Conservation (phyloP, 2,888 invertebrate species). For the Pseudoips prasinana region DNA sequence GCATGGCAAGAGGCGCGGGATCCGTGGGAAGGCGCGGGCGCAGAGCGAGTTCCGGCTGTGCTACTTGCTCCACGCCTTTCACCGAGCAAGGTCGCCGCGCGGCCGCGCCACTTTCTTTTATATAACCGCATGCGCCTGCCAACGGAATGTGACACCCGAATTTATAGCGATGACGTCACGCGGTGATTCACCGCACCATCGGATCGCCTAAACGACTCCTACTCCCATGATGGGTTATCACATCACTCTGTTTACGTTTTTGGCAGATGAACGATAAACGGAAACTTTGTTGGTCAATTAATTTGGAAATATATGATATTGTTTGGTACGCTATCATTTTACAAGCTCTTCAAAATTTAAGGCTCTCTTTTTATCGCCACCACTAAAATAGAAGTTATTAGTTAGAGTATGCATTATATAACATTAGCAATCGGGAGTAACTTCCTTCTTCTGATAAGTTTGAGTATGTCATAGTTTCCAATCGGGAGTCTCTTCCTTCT, state of each 20-base stretch:
- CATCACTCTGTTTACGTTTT: conserved; percentile 13
- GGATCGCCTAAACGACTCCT: conserved; percentile 26
- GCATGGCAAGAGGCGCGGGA: conserved; percentile 53
- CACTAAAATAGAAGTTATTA: too few species aligned
- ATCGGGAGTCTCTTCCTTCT: too few species aligned
- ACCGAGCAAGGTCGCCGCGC: conserved; percentile 76
- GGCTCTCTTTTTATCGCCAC: too few species aligned
- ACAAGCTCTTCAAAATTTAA: too few species aligned
- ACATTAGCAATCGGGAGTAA: too few species aligned
- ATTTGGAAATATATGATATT: too few species aligned
- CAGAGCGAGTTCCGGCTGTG: conserved; percentile 76
- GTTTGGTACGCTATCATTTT: too few species aligned
- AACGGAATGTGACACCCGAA: conserved; percentile 75
- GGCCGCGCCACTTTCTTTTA: conserved; percentile 81
- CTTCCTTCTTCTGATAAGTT: too few species aligned
- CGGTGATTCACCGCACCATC: conserved; percentile 62
- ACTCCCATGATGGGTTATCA: conserved; percentile 26
- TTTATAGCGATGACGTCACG: conserved; percentile 72
- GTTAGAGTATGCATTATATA: too few species aligned
- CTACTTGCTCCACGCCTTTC: conserved; percentile 77
- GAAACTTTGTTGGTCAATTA: too few species aligned
- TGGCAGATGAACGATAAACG: conserved; percentile 4
- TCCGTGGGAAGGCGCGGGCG: conserved; percentile 68
- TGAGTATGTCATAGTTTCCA: too few species aligned
- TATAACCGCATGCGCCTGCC: conserved; percentile 61